Conservation (phyloP, 1,140 invertebrate genomes). For the Drosophila lini region DNA sequence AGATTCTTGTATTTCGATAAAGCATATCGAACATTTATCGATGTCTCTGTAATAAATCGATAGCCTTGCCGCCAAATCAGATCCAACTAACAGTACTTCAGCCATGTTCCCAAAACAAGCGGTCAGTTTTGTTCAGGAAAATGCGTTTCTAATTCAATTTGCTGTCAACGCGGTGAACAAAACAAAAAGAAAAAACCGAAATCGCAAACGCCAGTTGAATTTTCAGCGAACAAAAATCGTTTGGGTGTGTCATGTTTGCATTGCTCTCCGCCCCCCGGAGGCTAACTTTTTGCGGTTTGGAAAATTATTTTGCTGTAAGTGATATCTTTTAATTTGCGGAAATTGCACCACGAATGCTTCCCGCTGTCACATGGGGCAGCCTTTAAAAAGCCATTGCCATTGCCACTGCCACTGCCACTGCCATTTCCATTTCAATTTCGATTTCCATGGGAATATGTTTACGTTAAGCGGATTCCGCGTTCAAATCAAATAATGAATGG, state of each 20-base stretch:
- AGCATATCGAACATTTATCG: background rate
- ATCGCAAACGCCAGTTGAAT: conserved; percentile 31
- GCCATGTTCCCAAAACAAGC: conserved; percentile 16
- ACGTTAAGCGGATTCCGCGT: conserved; percentile 29
- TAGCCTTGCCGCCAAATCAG: conserved; percentile 24
- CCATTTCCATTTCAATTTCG: conserved; percentile 8
- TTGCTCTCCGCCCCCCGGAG: conserved; percentile 12
- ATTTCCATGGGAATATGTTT: conserved; percentile 38
- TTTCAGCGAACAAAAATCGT: conserved; percentile 42
- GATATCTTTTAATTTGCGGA: conserved; percentile 80
- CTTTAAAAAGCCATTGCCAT: conserved; percentile 27
- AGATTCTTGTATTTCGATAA: no score
- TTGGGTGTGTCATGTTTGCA: conserved; percentile 55
- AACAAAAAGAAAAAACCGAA: conserved; percentile 4
- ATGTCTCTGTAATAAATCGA: background rate
- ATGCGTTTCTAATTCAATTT: conserved; percentile 82
- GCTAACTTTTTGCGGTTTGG: conserved; percentile 60
- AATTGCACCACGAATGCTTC: conserved; percentile 49
- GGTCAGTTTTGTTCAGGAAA: conserved; percentile 60
- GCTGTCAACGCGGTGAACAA: conserved; percentile 61
- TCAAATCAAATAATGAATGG: conserved; percentile 42
- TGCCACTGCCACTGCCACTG: conserved; percentile 10
- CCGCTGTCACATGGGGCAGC: conserved; percentile 22
- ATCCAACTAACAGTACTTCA: no score
- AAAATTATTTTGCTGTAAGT: conserved; percentile 74